A percentile compares a stretch with the other conserved stretches of the same genome.
Conservation (phyloP, 1,140 invertebrate genomes). For the Musca domestica region DNA sequence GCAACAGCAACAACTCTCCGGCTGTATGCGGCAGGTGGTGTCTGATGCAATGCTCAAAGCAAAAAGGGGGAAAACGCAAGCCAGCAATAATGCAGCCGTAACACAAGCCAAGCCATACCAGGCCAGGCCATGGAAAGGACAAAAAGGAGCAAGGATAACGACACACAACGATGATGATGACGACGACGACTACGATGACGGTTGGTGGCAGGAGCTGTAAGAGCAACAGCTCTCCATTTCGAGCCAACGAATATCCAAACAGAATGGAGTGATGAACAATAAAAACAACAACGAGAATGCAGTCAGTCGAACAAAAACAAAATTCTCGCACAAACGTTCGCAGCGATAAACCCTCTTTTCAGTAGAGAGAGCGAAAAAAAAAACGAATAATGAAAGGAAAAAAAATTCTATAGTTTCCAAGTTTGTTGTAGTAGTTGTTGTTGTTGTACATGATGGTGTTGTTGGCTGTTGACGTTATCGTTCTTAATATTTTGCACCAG, state of each 20-base stretch:
- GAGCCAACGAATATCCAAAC: background rate
- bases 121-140: no score
- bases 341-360: no score
- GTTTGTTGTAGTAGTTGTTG: no score
- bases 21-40: background rate
- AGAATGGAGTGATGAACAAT: background rate
- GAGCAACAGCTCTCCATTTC: conserved; percentile 9
- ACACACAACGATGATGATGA: no score
- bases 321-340: no score
- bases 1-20: background rate
- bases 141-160: no score
- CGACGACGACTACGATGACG: no score
- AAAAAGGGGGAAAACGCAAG: background rate
- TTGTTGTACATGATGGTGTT: background rate
- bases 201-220: background rate
- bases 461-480: conserved; percentile 10
- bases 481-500: conserved; percentile 11
- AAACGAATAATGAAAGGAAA: no score
- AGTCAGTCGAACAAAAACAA: background rate
- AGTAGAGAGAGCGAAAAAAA: no score
- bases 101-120: background rate
- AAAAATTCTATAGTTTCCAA: background rate
- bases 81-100: conserved; percentile 1
- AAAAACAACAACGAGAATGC: conserved; percentile 2
- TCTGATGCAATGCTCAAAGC: background rate